Percentiles rank a stretch among this genome's conserved stretches.
These are phyloP conservation scores for Sebastes goodei DNA, from an alignment of 2,797 vertebrate genomes.

Conservation along the genomic window DNA sequence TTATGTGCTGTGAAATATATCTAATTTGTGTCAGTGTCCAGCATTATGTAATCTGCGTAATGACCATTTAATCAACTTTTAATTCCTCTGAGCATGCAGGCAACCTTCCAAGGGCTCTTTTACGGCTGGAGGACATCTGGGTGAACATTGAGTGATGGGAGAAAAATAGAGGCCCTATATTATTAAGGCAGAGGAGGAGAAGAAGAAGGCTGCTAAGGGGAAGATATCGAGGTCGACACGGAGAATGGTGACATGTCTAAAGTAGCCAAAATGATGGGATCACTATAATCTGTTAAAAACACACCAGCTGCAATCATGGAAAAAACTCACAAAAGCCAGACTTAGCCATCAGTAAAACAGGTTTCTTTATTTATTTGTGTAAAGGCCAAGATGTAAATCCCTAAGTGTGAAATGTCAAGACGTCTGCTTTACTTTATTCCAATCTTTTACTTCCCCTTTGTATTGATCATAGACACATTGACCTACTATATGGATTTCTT, in stretches of 20 bases:
- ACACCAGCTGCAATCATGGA: not conserved
- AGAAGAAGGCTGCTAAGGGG: not conserved
- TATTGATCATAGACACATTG: not conserved
- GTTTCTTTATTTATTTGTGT: not conserved
- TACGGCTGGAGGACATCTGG: not conserved
- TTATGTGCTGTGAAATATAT: not conserved
- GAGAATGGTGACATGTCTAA: not conserved
- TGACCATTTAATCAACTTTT: not conserved
- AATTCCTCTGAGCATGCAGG: not conserved
- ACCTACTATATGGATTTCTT: not conserved
- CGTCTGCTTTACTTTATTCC: not conserved
- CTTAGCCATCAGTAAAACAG: too few relatives aligned
- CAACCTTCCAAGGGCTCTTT: not conserved
- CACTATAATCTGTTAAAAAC: not conserved
- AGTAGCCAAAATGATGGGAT: too few relatives aligned
- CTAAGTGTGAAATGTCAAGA: not conserved
- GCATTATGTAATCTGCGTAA: not conserved
- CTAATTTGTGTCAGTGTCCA: not conserved
- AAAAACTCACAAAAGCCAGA: not conserved
- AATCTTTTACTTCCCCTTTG: not conserved
- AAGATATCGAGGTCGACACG: not conserved
- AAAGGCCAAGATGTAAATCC: not conserved
- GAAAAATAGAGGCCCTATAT: not conserved
- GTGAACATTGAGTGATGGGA: not conserved
- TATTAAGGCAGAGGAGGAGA: not conserved